A percentile compares a stretch with the other conserved stretches of the same genome.
phyloP scores from a whole-genome alignment of 1,140 invertebrate species.

The Conopomorpha cramerella region DNA sequence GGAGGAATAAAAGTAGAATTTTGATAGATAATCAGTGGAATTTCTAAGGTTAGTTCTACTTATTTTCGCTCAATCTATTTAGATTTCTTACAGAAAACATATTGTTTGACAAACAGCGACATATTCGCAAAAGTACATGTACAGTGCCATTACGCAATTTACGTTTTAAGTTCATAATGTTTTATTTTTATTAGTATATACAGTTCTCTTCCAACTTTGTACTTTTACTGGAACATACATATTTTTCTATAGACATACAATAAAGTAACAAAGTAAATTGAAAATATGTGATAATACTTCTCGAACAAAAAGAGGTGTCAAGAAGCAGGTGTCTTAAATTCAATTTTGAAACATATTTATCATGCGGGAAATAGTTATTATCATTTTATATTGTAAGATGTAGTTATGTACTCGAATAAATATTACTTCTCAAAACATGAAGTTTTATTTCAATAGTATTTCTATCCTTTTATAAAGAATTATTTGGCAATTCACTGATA shows the following conservation, averaged over 20 bases:
- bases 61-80: too few species aligned
- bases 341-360: slow-evolving; percentile 55
- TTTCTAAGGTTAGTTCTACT: too few species aligned
- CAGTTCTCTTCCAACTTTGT: slow-evolving; percentile 23
- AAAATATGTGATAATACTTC: slow-evolving; percentile 46
- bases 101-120: too few species aligned
- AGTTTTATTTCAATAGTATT: slow-evolving; percentile 7
- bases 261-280: slow-evolving; percentile 23
- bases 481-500: too few species aligned
- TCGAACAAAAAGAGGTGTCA: slow-evolving; percentile 29
- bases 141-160: slow-evolving; percentile 8
- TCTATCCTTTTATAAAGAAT: too few species aligned
- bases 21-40: too few species aligned
- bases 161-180: slow-evolving; percentile 12
- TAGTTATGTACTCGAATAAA: slow-evolving; percentile 64
- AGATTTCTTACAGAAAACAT: too few species aligned
- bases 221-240: slow-evolving; percentile 31
- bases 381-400: slow-evolving; percentile 59
- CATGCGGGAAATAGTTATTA: slow-evolving; percentile 55
- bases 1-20: too few species aligned
- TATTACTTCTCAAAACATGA: slow-evolving; percentile 53
- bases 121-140: too few species aligned
- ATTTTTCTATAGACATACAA: slow-evolving; percentile 42
- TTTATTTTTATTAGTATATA: slow-evolving; percentile 14
- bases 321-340: slow-evolving; percentile 46